Conservation (phyloP, 2,888 invertebrate species). For the Pimpla rufipes region DNA sequence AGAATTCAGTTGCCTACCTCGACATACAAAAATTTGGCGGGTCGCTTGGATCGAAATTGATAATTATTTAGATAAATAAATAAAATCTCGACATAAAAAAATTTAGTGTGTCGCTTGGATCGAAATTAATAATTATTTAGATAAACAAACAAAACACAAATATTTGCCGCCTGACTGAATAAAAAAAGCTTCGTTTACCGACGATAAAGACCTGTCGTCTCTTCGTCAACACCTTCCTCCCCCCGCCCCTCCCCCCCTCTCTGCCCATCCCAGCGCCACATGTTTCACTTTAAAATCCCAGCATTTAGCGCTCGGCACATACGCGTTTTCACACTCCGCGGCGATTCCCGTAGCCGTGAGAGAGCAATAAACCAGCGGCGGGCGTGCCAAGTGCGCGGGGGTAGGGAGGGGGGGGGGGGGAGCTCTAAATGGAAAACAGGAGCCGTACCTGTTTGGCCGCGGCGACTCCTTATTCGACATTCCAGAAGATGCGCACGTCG, state of each 20-base stretch:
- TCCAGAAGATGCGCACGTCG: neutral
- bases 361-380: neutral
- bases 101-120: too few relatives aligned
- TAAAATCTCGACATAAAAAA: too few relatives aligned
- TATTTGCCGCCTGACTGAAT: neutral
- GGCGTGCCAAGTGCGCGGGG: neutral
- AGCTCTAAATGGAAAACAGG: conserved; percentile 3
- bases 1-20: too few relatives aligned
- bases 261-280: neutral
- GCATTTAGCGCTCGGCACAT: neutral
- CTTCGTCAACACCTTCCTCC: neutral
- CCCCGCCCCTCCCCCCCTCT: neutral
- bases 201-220: neutral
- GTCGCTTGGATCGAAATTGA: too few relatives aligned
- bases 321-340: neutral
- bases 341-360: neutral
- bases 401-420: too few relatives aligned
- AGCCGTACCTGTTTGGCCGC: neutral
- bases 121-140: too few relatives aligned
- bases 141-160: too few relatives aligned
- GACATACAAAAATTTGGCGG: too few relatives aligned
- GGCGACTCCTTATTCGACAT: conserved; percentile 15
- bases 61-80: too few relatives aligned
- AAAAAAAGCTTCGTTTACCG: neutral
- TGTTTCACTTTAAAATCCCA: neutral